Evolutionary conservation across 1,140 invertebrate species (phyloP), one percentile per base, ranked within the genome.

Genomic region (Lordiphosa mommai): DNA sequence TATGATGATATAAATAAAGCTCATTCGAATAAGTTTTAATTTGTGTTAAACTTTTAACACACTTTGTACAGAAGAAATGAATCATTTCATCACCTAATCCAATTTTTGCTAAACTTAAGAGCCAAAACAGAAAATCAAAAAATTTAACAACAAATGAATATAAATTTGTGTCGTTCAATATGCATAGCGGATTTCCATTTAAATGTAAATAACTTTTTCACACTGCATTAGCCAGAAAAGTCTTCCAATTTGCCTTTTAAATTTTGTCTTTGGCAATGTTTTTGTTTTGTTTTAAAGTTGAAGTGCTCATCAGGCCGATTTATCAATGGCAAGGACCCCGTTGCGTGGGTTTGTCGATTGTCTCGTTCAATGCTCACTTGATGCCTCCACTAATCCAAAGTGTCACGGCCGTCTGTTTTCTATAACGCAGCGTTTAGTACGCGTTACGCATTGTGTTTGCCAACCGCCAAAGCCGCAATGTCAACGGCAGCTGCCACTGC

Each of bases 301-400:
- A 55, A 34, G 34, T 38, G 41, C 34, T 36, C 47, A 33, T 43
- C 37, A 27, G 1, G 3, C 7, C 34, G 58, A 72, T 61, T 52
- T 69, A 32, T 20, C 44, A 49, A 12, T 49, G 33, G 9, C n/a
- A 30, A 44, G 44, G 29, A 46, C 37, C 23, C 40, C 33, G 46
- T 40, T n/a, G 8, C 23, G 8, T 30, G 36, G 59, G 10, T 65
- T 44, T 13, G 51, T 46, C 30, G 61, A 27, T 41, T 38, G 58
- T 16, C 46, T 9, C 38, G 64, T 55, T 79, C 52, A 61, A 66
- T 80, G 69, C 70, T 43, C 65, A 66, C 52, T 66, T 71, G 66
- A 82, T 67, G 58, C 76, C 60, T 44, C 44, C 40, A 43, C 76
- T 80, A 80, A 80, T 80, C 76, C 76, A 71, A 44, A 61, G 64